These are phyloP conservation scores for Odontomachus brunneus DNA, from an alignment of 1,140 invertebrate species.

Conservation along the genomic window DNA sequence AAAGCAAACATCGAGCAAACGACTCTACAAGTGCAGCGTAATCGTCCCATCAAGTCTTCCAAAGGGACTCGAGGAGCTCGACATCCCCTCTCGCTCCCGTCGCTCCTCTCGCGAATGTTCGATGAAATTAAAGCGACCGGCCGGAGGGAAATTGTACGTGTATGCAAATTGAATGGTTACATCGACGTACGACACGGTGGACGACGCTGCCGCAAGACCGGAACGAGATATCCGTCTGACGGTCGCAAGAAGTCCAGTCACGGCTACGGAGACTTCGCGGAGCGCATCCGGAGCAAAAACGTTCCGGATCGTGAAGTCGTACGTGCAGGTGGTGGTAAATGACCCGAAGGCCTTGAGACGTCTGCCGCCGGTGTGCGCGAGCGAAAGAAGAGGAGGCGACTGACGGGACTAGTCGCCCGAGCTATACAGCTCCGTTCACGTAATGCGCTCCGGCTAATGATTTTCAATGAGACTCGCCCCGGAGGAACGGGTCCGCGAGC, in stretches of 20 bases:
- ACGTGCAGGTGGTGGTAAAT: constrained; percentile 84
- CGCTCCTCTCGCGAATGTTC: neutral
- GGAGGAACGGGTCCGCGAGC: neutral
- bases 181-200: neutral
- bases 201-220: constrained; percentile 9
- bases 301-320: constrained; percentile 77
- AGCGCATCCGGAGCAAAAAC: constrained; percentile 72
- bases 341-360: constrained; percentile 84
- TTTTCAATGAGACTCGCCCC: constrained; percentile 20
- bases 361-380: constrained; percentile 69
- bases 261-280: constrained; percentile 55
- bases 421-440: constrained; percentile 57
- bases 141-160: neutral
- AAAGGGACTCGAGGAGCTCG: neutral
- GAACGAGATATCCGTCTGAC: constrained; percentile 34
- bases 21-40: neutral
- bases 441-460: constrained; percentile 46
- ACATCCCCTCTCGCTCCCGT: neutral
- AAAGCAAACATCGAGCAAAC: too few relatives aligned
- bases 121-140: neutral
- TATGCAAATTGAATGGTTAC: neutral
- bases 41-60: neutral
- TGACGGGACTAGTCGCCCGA: constrained; percentile 33
- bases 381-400: constrained; percentile 49
- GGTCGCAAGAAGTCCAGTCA: constrained; percentile 50